Conservation (phyloP, 2,113 vertebrate genomes). For the Blennius ocellaris region DNA sequence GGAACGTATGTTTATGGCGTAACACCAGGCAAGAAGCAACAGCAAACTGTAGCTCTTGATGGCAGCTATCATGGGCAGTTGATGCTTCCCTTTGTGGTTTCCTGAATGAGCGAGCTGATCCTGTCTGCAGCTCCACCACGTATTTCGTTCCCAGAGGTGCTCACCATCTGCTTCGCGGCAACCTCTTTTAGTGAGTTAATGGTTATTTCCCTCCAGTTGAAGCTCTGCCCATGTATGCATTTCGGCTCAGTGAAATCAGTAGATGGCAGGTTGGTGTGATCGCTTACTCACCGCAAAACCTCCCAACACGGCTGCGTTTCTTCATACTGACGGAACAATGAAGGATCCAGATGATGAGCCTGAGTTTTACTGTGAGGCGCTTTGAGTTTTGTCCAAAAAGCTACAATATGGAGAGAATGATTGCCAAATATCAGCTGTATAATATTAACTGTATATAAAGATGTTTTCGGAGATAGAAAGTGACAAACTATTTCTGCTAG, state of each 20-base stretch:
- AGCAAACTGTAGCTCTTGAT: neutral
- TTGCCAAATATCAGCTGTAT: too few relatives aligned
- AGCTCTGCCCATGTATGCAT: slow-evolving; percentile 35
- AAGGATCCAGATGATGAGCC: neutral
- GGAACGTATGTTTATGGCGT: neutral
- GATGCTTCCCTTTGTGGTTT: slow-evolving; percentile 36
- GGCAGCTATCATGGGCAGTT: slow-evolving; percentile 40
- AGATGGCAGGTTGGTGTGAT: slow-evolving; percentile 9
- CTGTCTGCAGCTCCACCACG: slow-evolving; percentile 36
- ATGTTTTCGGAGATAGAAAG: too few relatives aligned
- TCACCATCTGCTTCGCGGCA: slow-evolving; percentile 68
- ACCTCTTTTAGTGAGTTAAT: slow-evolving; percentile 55
- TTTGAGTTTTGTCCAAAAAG: too few relatives aligned
- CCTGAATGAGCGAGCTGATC: slow-evolving; percentile 41
- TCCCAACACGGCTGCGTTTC: neutral
- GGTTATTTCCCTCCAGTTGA: slow-evolving; percentile 59
- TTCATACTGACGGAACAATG: neutral
- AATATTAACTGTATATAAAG: too few relatives aligned
- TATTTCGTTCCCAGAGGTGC: slow-evolving; percentile 44
- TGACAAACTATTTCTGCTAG: too few relatives aligned
- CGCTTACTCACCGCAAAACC: neutral
- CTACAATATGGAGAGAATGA: too few relatives aligned
- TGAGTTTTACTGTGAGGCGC: too few relatives aligned
- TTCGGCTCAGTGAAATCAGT: slow-evolving; percentile 37
- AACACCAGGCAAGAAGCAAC: neutral